Evolutionary conservation across 1,140 invertebrate species (phyloP).

Genomic region (Scaptomyza pallida): DNA sequence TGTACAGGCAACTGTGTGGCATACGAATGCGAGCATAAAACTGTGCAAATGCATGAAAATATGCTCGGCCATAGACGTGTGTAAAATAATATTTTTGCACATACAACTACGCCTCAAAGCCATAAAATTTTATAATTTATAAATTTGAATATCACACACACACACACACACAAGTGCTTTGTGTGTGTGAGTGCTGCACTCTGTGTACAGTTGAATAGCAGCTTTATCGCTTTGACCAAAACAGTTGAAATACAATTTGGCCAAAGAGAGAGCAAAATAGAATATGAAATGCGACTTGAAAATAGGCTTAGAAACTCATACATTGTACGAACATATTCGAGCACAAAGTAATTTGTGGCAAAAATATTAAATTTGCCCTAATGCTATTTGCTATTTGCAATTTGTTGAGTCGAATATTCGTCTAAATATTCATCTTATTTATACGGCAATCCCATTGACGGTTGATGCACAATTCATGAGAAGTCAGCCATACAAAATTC

Average conservation of each 20-base stretch:
- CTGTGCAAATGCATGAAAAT: slow-evolving; percentile 44
- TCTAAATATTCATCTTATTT: slow-evolving; percentile 43
- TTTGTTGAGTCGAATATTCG: slow-evolving; percentile 1
- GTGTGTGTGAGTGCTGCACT: slow-evolving; percentile 8
- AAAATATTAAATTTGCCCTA: slow-evolving; percentile 19
- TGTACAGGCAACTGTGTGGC: not conserved
- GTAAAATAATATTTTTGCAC: slow-evolving; percentile 79
- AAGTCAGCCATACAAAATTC: slow-evolving; percentile 27
- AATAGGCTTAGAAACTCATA: slow-evolving; percentile 5
- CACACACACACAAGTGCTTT: not conserved
- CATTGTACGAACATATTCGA: not conserved
- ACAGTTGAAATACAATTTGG: slow-evolving; percentile 55
- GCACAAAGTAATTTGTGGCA: not conserved
- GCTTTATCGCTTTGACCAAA: slow-evolving; percentile 58
- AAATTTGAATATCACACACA: slow-evolving; percentile 74
- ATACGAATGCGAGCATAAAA: slow-evolving; percentile 19
- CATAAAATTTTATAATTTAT: slow-evolving; percentile 81
- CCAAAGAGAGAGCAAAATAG: slow-evolving; percentile 22
- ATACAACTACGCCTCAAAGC: slow-evolving; percentile 69
- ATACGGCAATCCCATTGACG: slow-evolving; percentile 61
- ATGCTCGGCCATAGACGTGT: slow-evolving; percentile 61
- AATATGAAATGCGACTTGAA: slow-evolving; percentile 22
- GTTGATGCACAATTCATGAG: slow-evolving; percentile 46
- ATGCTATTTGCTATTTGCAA: not conserved
- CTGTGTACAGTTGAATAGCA: slow-evolving; percentile 34